These are phyloP conservation scores for Pycnonotus jocosus DNA, from an alignment of 2,113 vertebrate genomes.

Conservation along the genomic window DNA sequence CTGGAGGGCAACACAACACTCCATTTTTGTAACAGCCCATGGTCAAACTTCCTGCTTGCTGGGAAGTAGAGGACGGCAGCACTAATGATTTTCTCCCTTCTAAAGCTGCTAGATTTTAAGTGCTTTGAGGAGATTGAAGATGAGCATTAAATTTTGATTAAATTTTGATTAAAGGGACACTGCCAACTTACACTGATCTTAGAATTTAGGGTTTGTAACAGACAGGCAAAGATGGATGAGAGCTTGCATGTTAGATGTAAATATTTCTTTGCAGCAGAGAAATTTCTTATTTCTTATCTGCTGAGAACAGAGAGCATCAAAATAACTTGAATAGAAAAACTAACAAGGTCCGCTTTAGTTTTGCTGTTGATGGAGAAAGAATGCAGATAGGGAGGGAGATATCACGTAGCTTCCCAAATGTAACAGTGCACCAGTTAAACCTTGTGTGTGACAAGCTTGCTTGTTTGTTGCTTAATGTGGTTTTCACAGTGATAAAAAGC, in stretches of 20 bases:
- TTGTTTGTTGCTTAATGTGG: not conserved
- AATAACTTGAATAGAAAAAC: not conserved
- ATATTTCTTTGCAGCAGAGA: not conserved
- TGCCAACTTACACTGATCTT: not conserved
- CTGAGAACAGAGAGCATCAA: not conserved
- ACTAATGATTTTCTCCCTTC: conserved; percentile 8
- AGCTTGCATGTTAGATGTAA: not conserved
- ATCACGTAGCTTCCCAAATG: not conserved
- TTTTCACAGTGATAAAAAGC: not conserved
- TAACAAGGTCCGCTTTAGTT: not conserved
- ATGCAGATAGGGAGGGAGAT: not conserved
- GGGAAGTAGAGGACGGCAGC: not conserved
- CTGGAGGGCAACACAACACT: not conserved
- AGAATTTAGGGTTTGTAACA: not conserved
- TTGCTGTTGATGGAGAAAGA: not conserved
- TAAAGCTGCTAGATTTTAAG: not conserved
- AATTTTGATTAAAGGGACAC: conserved; percentile 48
- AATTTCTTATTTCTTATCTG: not conserved
- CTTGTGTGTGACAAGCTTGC: not conserved
- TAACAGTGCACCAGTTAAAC: not conserved
- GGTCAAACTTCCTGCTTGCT: not conserved
- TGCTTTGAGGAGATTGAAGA: conserved; percentile 5
- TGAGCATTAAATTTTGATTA: conserved; percentile 48
- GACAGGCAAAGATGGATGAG: not conserved
- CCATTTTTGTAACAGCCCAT: not conserved